These are phyloP conservation scores for Scomber japonicus DNA, from an alignment of 2,113 vertebrate species.

Conservation along the genomic window DNA sequence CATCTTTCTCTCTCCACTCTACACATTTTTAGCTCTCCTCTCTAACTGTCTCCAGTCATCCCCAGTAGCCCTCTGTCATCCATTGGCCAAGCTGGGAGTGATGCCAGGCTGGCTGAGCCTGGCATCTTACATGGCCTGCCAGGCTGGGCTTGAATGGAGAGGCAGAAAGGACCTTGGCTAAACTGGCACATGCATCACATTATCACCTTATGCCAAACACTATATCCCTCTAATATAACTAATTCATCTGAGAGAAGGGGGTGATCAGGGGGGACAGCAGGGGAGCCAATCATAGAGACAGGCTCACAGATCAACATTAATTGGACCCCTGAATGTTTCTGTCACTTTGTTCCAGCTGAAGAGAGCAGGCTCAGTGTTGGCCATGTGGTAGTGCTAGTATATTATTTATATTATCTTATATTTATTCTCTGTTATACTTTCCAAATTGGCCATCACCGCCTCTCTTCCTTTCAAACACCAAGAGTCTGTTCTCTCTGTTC, in stretches of 20 bases:
- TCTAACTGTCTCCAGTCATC: conserved; percentile 54
- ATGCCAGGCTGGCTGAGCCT: conserved; percentile 69
- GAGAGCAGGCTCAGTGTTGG: conserved; percentile 22
- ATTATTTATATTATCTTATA: conserved; percentile 56
- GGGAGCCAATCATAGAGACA: conserved; percentile 37
- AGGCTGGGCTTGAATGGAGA: conserved; percentile 65
- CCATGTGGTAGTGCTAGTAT: conserved; percentile 21
- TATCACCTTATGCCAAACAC: conserved; percentile 67
- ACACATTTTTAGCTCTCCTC: conserved; percentile 34
- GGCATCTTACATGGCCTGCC: conserved; percentile 52
- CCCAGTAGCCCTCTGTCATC: conserved; percentile 66
- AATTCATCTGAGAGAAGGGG: conserved; percentile 69
- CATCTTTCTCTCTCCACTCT: conserved; percentile 17
- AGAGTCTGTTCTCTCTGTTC: conserved; percentile 35
- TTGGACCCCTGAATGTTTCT: conserved; percentile 38
- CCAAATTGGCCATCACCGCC: conserved; percentile 41
- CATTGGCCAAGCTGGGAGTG: conserved; percentile 70
- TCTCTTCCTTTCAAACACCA: conserved; percentile 25
- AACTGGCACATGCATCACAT: conserved; percentile 74
- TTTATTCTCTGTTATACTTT: conserved; percentile 43
- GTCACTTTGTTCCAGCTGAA: conserved; percentile 33
- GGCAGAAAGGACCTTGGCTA: conserved; percentile 70
- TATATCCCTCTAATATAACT: conserved; percentile 72
- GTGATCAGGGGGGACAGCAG: conserved; percentile 33
- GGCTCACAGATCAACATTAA: conserved; percentile 48